These are phyloP conservation scores for Prolemur simus DNA, from an alignment of 2,113 vertebrate species.

Conservation along the genomic window DNA sequence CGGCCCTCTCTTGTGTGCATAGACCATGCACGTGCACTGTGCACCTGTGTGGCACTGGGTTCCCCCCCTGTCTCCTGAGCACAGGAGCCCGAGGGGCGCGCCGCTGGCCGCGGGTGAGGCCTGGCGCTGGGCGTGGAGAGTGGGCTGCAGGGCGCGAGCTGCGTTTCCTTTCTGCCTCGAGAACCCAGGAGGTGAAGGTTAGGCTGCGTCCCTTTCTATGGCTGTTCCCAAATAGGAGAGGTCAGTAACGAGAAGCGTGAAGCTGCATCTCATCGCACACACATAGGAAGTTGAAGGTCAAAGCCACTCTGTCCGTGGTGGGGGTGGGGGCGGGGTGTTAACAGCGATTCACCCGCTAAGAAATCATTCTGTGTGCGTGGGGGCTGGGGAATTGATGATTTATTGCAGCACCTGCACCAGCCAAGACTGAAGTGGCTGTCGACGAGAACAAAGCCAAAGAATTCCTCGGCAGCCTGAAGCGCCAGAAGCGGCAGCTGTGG, in stretches of 20 bases:
- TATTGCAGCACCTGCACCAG: constrained; percentile 76
- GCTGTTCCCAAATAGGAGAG: neutral
- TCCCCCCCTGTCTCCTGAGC: neutral
- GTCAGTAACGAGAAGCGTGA: neutral
- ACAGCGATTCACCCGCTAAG: neutral
- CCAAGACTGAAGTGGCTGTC: constrained; percentile 79
- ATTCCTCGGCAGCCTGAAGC: constrained; percentile 88
- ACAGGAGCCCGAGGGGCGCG: neutral
- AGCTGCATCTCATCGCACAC: rapidly evolving
- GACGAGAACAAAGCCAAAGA: constrained; percentile 88
- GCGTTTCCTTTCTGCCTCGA: neutral
- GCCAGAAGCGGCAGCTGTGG: constrained; percentile 93
- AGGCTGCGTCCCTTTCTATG: neutral
- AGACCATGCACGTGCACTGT: rapidly evolving
- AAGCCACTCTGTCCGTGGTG: rapidly evolving
- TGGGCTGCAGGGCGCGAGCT: neutral
- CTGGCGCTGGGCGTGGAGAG: neutral
- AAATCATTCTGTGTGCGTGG: neutral
- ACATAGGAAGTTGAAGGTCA: neutral
- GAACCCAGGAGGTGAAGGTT: neutral
- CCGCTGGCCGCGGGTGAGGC: rapidly evolving
- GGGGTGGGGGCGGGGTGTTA: rapidly evolving
- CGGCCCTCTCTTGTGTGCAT: rapidly evolving
- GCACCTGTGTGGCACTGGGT: too few relatives aligned
- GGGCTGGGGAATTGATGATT: constrained; percentile 56